Percentiles rank a stretch among this genome's conserved stretches.
Conservation (phyloP, 2,113 vertebrate genomes). For the Progne subis region DNA sequence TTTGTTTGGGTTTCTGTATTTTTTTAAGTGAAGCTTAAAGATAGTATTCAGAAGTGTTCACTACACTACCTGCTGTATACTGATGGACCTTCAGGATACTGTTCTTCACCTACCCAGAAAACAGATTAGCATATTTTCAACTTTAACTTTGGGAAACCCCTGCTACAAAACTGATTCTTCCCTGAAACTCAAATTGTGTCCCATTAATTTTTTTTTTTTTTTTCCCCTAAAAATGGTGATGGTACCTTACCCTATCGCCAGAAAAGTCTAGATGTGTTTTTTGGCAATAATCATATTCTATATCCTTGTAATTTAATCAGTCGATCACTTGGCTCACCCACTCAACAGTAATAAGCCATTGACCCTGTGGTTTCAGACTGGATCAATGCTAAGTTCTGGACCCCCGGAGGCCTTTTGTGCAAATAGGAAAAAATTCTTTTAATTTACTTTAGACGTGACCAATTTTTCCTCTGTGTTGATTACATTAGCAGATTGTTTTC, state of each 20-base stretch:
- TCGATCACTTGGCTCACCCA: background rate
- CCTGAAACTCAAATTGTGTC: background rate
- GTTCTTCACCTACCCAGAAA: background rate
- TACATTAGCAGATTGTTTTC: slow-evolving; percentile 70
- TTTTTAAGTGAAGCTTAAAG: background rate
- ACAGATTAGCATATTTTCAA: background rate
- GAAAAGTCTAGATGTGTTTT: background rate
- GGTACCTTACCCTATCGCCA: background rate
- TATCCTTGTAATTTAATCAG: slow-evolving; percentile 59
- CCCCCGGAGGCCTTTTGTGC: slow-evolving; percentile 65
- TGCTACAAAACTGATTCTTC: background rate
- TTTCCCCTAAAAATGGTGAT: background rate
- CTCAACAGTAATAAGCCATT: slow-evolving; percentile 66
- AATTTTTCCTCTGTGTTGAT: slow-evolving; percentile 64
- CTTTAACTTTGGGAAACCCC: background rate
- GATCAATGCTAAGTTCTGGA: slow-evolving; percentile 70
- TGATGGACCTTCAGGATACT: background rate
- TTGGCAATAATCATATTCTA: slow-evolving; percentile 35
- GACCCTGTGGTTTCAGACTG: slow-evolving; percentile 63
- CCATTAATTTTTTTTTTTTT: background rate
- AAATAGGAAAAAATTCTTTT: slow-evolving; percentile 63
- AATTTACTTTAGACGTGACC: slow-evolving; percentile 55
- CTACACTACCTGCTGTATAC: background rate
- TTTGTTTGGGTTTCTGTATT: background rate
- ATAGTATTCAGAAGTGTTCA: background rate